A percentile compares a stretch with the other conserved stretches of the same genome.
Evolutionary conservation across 1,140 invertebrate genomes (phyloP).

Genomic region (Cephus cinctus): DNA sequence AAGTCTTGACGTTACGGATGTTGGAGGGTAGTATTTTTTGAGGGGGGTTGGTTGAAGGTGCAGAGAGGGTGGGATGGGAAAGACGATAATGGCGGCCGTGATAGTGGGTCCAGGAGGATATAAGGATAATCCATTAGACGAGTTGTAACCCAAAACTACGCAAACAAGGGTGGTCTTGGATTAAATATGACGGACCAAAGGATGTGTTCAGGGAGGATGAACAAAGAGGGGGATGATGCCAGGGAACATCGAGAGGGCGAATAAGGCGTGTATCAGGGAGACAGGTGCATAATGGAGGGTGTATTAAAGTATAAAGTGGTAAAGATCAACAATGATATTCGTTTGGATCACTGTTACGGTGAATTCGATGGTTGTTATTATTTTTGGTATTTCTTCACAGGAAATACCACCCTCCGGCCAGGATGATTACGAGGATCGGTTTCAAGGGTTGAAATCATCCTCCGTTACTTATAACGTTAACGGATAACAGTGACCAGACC

Average conservation of each 20-base stretch:
- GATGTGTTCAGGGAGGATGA: conserved; percentile 9
- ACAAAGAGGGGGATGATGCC: conserved; percentile 9
- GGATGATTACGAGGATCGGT: too few species aligned
- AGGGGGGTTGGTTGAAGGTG: background rate
- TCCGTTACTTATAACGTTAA: too few species aligned
- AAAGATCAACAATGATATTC: conserved; percentile 5
- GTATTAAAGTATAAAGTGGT: conserved; percentile 3
- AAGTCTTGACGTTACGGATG: background rate
- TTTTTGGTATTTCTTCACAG: too few species aligned
- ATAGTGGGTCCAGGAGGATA: conserved; percentile 40
- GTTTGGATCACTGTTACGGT: too few species aligned
- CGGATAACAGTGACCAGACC: too few species aligned
- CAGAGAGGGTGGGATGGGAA: background rate
- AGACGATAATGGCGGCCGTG: too few species aligned
- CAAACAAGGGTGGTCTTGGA: conserved; percentile 52
- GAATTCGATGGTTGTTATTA: too few species aligned
- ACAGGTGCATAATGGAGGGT: conserved; percentile 30
- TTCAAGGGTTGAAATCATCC: too few species aligned
- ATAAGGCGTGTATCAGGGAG: conserved; percentile 13
- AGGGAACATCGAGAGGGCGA: conserved; percentile 8
- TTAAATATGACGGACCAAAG: conserved; percentile 39
- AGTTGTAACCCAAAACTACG: conserved; percentile 51
- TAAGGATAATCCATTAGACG: conserved; percentile 53
- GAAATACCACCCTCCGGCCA: too few species aligned
- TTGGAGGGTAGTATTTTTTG: background rate